Evolutionary conservation across 1,140 invertebrate genomes (phyloP).

Genomic region (Notospermus geniculatus): DNA sequence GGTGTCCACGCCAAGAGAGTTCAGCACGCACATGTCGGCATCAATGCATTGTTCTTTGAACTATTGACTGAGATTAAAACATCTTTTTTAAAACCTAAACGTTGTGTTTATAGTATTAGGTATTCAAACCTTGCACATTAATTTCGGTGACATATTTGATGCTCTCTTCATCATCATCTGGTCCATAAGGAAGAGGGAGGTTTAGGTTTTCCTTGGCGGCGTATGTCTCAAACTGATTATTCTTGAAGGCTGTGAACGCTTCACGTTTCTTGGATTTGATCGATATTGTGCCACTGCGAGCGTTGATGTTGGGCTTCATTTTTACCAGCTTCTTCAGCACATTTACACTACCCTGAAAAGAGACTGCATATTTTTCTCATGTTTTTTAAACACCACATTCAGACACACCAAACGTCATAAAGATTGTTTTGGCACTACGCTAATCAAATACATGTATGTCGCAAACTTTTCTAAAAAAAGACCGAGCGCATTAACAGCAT

Average conservation of each 20-base stretch:
- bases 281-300: slow-evolving; percentile 16
- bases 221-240: neutral
- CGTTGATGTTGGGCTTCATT: slow-evolving; percentile 26
- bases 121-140: neutral
- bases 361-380: no score
- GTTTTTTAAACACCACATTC: no score
- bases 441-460: no score
- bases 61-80: no score
- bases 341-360: slow-evolving; percentile 35
- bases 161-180: neutral
- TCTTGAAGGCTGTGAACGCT: slow-evolving; percentile 7
- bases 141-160: neutral
- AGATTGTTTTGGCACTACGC: no score
- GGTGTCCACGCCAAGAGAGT: no score
- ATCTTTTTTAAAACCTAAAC: no score
- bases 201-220: neutral
- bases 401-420: no score
- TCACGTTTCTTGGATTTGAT: neutral
- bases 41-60: no score
- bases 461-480: no score
- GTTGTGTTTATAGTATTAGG: neutral
- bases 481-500: no score
- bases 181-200: neutral
- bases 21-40: no score
- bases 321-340: slow-evolving; percentile 39